Conservation (phyloP, 2,113 vertebrate genomes). For the Saccopteryx leptura region DNA sequence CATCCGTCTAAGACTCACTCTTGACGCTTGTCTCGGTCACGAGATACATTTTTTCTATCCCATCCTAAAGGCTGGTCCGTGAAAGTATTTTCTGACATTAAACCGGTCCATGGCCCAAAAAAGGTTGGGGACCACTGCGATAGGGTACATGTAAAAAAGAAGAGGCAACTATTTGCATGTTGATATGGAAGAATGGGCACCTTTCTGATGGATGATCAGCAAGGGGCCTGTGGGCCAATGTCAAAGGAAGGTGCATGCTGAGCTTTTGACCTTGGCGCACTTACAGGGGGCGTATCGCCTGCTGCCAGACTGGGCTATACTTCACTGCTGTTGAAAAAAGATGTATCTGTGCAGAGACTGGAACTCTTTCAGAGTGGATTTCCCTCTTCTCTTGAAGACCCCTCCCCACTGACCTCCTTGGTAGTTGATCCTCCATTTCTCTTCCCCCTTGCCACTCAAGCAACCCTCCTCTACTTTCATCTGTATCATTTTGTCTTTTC, state of each 20-base stretch:
- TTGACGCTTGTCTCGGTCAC: too few relatives aligned
- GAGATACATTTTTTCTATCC: too few relatives aligned
- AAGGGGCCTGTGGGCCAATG: not conserved
- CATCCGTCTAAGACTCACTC: too few relatives aligned
- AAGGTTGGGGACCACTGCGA: too few relatives aligned
- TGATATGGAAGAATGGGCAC: constrained; percentile 16
- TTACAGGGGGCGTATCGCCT: not conserved
- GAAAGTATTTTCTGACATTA: too few relatives aligned
- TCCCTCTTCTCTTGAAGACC: not conserved
- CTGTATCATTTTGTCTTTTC: not conserved
- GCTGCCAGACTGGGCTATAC: accelerated
- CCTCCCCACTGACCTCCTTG: not conserved
- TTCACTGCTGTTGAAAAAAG: too few relatives aligned
- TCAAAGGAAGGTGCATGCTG: accelerated
- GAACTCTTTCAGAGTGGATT: not conserved
- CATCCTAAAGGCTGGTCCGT: too few relatives aligned
- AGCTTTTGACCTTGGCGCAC: not conserved
- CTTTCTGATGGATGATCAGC: not conserved
- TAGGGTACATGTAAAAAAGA: not conserved
- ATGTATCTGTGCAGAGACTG: not conserved
- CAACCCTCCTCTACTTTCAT: not conserved
- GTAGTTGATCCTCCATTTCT: not conserved
- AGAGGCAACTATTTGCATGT: constrained; percentile 58
- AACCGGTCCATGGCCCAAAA: too few relatives aligned
- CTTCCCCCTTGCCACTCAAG: not conserved